Conservation (phyloP, 1,140 invertebrate species). For the Calycopis cecrops region DNA sequence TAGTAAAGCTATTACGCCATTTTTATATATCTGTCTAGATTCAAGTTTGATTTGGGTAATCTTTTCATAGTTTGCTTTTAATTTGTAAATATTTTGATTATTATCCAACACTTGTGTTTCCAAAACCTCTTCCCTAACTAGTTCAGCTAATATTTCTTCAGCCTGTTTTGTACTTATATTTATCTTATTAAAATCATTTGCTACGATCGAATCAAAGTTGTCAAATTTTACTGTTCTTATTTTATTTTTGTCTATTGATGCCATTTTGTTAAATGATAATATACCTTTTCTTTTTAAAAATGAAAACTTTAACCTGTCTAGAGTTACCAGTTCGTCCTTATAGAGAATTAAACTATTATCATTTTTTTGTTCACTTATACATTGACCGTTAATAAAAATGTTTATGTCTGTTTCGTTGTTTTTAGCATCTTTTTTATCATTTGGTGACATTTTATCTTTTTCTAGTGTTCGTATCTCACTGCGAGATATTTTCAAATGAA, state of each 20-base stretch:
- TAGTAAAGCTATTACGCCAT: background rate
- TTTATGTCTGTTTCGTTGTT: background rate
- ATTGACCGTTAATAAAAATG: background rate
- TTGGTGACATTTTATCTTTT: background rate
- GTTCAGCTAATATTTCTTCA: slow-evolving; percentile 10
- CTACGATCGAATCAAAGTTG: slow-evolving; percentile 1
- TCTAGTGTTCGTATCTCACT: too few relatives aligned
- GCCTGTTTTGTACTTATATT: slow-evolving; percentile 9
- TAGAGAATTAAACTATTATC: slow-evolving; percentile 7
- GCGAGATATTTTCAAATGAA: too few relatives aligned
- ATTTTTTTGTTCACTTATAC: background rate
- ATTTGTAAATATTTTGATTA: background rate
- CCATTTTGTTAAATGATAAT: slow-evolving; percentile 14
- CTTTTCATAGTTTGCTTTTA: slow-evolving; percentile 7
- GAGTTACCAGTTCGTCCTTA: background rate
- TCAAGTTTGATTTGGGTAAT: slow-evolving; percentile 10
- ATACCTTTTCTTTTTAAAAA: slow-evolving; percentile 1
- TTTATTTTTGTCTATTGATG: slow-evolving; percentile 10
- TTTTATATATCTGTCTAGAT: slow-evolving; percentile 12
- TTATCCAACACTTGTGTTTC: background rate
- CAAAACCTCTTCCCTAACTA: slow-evolving; percentile 3
- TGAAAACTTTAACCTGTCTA: background rate
- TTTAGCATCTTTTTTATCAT: background rate
- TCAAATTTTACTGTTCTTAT: slow-evolving; percentile 4
- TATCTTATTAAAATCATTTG: slow-evolving; percentile 11